Evolutionary conservation across 35 echinoderm and acorn worm species (phyloP), one percentile per base, ranked within the genome.

Genomic region (Patiria miniata): DNA sequence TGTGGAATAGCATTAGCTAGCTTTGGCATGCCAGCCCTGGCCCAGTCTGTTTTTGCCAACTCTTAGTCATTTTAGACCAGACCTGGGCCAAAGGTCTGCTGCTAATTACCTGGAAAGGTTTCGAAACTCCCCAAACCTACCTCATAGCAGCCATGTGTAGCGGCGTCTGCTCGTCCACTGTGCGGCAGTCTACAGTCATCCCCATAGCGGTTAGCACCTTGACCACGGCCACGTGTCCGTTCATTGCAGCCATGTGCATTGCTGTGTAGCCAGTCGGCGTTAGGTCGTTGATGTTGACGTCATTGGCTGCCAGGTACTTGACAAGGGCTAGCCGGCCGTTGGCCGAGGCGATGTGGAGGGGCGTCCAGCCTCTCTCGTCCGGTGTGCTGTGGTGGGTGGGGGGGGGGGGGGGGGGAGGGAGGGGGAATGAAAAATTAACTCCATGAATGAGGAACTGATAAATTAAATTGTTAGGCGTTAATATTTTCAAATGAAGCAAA

Each of bases 121-220:
- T n/a, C n/a, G n/a, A n/a, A n/a, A n/a, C n/a, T n/a, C n/a, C n/a
- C n/a, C n/a, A n/a, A n/a, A 57, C 83, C 86, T 52, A 98, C 96
- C 92, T 94, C 96, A 98, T 98, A 28, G 96, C 92, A 55, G 96
- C 91, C 22, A 98, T 65, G 80, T 98, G 96, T 17, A 98, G 78
- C 14, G 96, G 96, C 52, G 96, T 98, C 77, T 98, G 96, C 10
- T 91, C 79, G 56, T 98, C 96, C 8, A 98, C 79, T 2, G 96
- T 98, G 8, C 85, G 78, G 36, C 89, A 89, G 40, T 90, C 81
- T 1, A 98, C 77, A 0, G 84, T 86, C 86, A 91, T 78, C 19
- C 92, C 96, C 76, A 94, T 90, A 7, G 89, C 92, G 34, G 89
- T 81, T 33, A 94, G 56, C 59, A 94, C 81, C 81, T 85, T 94